Conservation (phyloP, 53 echinoderm and acorn worm genomes). For the Antedon mediterranea region DNA sequence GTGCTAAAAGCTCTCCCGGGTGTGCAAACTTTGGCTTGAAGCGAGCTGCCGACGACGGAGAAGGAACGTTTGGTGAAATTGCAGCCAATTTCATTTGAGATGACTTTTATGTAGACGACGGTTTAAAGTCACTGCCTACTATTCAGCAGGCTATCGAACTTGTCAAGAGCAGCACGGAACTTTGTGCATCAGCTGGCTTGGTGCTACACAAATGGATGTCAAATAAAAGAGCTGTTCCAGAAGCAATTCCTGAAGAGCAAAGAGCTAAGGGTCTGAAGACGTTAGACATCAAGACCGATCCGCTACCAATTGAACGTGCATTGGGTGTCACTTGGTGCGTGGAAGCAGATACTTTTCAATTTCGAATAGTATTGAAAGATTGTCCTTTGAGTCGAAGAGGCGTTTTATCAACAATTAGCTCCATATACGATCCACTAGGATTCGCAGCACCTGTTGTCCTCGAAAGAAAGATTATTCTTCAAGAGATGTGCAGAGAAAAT, state of each 20-base stretch:
- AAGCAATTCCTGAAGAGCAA: conserved; percentile 8
- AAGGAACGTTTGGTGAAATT: neutral
- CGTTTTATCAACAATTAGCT: conserved; percentile 25
- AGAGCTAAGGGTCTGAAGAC: conserved; percentile 3
- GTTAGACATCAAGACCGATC: neutral
- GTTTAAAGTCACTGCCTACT: conserved; percentile 8
- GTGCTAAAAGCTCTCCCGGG: conserved; percentile 32
- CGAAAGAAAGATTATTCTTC: conserved; percentile 11
- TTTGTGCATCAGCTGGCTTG: conserved; percentile 17
- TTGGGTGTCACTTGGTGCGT: too few species aligned
- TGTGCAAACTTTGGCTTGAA: conserved; percentile 36
- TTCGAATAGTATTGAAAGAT: conserved; percentile 4
- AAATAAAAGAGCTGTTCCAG: conserved; percentile 18
- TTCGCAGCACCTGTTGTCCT: conserved; percentile 11
- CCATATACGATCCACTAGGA: conserved; percentile 35
- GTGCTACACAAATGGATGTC: conserved; percentile 29
- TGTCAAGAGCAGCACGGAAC: conserved; percentile 8
- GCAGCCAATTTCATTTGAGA: neutral
- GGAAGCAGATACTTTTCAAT: too few species aligned
- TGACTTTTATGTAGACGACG: conserved; percentile 13
- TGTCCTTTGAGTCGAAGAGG: conserved; percentile 31
- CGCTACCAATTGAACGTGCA: too few species aligned
- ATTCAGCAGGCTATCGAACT: conserved; percentile 8
- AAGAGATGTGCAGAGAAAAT: conserved; percentile 10
- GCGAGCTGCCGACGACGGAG: conserved; percentile 22